Percentiles rank a stretch among this genome's conserved stretches.
These are phyloP conservation scores for Dasysyrphus albostriatus DNA, from an alignment of 2,888 invertebrate species.

Conservation along the genomic window DNA sequence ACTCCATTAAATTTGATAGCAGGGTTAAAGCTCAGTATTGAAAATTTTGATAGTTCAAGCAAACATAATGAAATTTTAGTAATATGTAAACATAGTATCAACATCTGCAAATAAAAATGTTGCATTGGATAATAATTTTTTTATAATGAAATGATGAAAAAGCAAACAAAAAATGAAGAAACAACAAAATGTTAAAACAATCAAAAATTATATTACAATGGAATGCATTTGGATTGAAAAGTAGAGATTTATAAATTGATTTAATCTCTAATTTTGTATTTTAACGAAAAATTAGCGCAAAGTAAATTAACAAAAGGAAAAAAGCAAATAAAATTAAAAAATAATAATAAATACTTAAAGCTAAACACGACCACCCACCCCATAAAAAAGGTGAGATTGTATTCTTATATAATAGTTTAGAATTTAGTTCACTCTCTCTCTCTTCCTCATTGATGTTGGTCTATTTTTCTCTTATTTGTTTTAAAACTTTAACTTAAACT, in stretches of 20 bases:
- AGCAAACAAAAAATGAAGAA: conserved; percentile 15
- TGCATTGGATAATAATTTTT: conserved; percentile 13
- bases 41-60: too few relatives aligned
- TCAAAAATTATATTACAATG: conserved; percentile 54
- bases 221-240: conserved; percentile 72
- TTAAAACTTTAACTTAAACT: conserved; percentile 49
- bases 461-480: conserved; percentile 60
- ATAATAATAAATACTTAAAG: conserved; percentile 72
- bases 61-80: neutral
- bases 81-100: neutral
- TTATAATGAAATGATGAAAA: neutral
- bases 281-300: conserved; percentile 60
- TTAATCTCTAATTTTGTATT: conserved; percentile 11
- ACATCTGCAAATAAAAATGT: conserved; percentile 7
- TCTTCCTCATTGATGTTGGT: conserved; percentile 43
- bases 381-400: conserved; percentile 29
- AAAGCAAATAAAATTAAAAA: conserved; percentile 47
- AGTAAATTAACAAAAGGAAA: conserved; percentile 13
- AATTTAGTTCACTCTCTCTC: conserved; percentile 70
- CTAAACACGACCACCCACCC: conserved; percentile 56
- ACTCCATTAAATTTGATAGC: neutral
- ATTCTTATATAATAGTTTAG: conserved; percentile 73
- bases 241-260: conserved; percentile 24
- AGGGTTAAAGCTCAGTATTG: too few relatives aligned
- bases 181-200: neutral